Evolutionary conservation across 1,140 invertebrate species (phyloP).

Genomic region (Araneus ventricosus): DNA sequence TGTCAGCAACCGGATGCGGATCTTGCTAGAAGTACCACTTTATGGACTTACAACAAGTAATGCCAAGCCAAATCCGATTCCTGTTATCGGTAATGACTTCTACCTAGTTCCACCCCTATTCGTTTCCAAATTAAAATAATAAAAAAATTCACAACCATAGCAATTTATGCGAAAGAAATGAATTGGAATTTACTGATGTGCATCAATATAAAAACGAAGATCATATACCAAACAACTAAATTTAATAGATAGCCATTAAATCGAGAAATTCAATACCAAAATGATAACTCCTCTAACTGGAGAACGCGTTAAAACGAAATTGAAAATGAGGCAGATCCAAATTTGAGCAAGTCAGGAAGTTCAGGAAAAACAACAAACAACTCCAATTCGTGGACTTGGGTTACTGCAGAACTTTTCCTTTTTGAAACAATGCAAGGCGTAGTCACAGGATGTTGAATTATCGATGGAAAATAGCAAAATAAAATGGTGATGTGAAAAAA

Average conservation of each 20-base stretch:
- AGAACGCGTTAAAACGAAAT: not conserved
- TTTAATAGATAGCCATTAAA: not conserved
- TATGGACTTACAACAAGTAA: not conserved
- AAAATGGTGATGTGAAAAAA: not conserved
- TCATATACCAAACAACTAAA: not conserved
- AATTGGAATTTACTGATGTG: not conserved
- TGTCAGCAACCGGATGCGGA: not conserved
- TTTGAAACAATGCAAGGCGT: slow-evolving; percentile 1
- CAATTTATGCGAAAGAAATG: not conserved
- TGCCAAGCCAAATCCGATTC: not conserved
- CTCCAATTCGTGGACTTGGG: not conserved
- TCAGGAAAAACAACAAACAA: not conserved
- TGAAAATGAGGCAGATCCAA: not conserved
- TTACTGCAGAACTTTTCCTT: not conserved
- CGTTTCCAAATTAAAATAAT: not conserved
- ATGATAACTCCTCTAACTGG: not conserved
- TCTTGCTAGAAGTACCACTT: not conserved
- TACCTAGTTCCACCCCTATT: not conserved
- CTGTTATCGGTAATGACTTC: not conserved
- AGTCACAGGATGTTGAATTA: not conserved
- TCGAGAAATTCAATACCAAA: not conserved
- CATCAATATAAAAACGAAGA: not conserved
- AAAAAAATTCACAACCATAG: not conserved
- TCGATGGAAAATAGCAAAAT: not conserved
- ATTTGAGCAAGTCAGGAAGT: not conserved